phyloP scores from a whole-genome alignment of 2,888 invertebrate species.

The Dryocosmus kuriphilus region DNA sequence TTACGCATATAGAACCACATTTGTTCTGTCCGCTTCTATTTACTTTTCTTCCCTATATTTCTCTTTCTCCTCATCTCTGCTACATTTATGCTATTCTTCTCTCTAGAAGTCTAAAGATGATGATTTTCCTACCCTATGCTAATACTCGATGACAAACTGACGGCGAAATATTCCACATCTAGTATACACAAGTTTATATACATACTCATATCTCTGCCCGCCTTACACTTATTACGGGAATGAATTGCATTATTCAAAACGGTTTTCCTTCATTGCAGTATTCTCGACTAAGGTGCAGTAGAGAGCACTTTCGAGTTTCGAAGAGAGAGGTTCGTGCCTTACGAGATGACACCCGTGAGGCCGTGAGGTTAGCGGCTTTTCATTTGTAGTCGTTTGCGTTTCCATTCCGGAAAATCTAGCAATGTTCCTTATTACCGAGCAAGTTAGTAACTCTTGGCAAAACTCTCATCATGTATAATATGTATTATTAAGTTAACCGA shows the following conservation, averaged over 20 bases:
- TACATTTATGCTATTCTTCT: constrained; percentile 23
- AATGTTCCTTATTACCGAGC: constrained; percentile 44
- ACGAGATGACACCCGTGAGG: constrained; percentile 18
- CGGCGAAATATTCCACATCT: constrained; percentile 30
- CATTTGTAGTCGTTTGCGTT: constrained; percentile 42
- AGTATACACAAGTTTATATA: constrained; percentile 18
- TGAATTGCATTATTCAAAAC: constrained; percentile 62
- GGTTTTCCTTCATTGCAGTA: constrained; percentile 51
- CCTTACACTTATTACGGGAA: constrained; percentile 55
- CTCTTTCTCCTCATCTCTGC: constrained; percentile 29
- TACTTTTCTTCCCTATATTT: constrained; percentile 23
- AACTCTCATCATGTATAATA: constrained; percentile 57
- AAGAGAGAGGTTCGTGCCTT: constrained; percentile 41
- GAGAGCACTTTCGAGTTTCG: constrained; percentile 39
- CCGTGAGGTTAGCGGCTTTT: constrained; percentile 37
- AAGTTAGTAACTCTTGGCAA: constrained; percentile 33
- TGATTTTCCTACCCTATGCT: constrained; percentile 33
- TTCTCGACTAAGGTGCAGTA: constrained; percentile 19
- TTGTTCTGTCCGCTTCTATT: constrained; percentile 30
- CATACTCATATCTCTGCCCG: constrained; percentile 46
- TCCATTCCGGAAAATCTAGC: constrained; percentile 40
- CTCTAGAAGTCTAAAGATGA: constrained; percentile 27
- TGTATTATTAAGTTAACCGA: constrained; percentile 68
- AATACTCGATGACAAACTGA: constrained; percentile 37
- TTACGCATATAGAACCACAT: constrained; percentile 6